phyloP scores from a whole-genome alignment of 2,888 invertebrate species.

The Tortrix viridana region DNA sequence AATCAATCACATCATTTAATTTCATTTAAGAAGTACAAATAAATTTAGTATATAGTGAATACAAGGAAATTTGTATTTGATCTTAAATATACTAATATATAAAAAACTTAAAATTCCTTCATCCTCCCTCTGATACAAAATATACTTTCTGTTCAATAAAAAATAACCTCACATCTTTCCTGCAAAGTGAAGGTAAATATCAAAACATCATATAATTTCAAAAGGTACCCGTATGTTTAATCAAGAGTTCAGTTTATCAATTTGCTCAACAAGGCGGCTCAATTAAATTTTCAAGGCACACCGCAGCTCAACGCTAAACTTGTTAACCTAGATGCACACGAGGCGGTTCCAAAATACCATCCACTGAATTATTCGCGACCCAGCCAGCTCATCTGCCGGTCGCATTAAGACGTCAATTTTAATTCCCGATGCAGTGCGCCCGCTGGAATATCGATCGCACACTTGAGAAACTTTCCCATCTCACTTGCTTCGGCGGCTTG shows the following conservation, averaged over 20 bases:
- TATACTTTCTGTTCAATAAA: no score
- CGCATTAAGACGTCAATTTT: constrained; percentile 52
- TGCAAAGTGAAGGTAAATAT: no score
- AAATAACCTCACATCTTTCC: no score
- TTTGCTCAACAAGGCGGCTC: not conserved
- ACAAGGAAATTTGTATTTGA: no score
- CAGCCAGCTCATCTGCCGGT: constrained; percentile 29
- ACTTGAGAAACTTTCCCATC: constrained; percentile 47
- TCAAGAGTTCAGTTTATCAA: not conserved
- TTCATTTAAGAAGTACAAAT: no score
- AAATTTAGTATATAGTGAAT: no score
- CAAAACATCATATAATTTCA: no score
- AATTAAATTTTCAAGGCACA: constrained; percentile 21
- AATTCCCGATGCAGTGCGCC: constrained; percentile 50
- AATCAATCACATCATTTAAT: no score
- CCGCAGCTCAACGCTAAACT: constrained; percentile 9
- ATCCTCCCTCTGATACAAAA: no score
- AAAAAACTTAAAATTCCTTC: no score
- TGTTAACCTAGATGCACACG: constrained; percentile 32
- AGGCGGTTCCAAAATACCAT: constrained; percentile 25
- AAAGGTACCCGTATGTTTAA: not conserved
- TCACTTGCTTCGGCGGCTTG: constrained; percentile 45
- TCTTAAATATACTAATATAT: no score
- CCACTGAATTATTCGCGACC: constrained; percentile 35
- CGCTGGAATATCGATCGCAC: constrained; percentile 48